A percentile compares a stretch with the other conserved stretches of the same genome.
Evolutionary conservation across 2,888 invertebrate species (phyloP).

Genomic region (Apamea crenata): DNA sequence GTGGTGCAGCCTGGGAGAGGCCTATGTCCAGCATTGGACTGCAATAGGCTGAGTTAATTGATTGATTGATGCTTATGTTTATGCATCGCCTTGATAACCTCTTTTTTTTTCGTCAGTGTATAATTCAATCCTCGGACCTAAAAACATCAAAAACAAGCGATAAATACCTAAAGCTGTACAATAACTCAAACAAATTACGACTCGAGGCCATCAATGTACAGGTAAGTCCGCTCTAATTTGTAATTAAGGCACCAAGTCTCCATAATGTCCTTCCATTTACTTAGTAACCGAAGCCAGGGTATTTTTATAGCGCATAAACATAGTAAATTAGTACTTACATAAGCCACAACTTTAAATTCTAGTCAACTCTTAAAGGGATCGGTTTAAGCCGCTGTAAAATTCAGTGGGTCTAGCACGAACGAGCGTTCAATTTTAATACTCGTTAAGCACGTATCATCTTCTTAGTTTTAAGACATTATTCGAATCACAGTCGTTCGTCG

Average conservation of each 20-base stretch:
- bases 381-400: not conserved
- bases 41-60: too few species aligned
- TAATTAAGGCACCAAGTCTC: conserved; percentile 17
- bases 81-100: too few species aligned
- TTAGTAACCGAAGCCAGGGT: conserved; percentile 5
- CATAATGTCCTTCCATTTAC: conserved; percentile 8
- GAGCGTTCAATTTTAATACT: too few species aligned
- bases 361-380: not conserved
- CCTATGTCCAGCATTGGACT: too few species aligned
- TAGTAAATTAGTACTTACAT: conserved; percentile 29
- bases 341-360: conserved; percentile 25
- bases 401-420: too few species aligned
- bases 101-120: too few species aligned
- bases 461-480: too few species aligned
- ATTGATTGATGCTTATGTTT: too few species aligned
- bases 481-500: too few species aligned
- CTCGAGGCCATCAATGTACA: not conserved
- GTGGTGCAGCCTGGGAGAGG: too few species aligned
- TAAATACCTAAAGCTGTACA: not conserved
- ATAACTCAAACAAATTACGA: not conserved
- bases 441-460: too few species aligned
- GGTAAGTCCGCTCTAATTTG: conserved; percentile 21
- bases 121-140: not conserved
- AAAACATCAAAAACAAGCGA: not conserved
- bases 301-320: conserved; percentile 35